Conservation (phyloP, 2,797 vertebrate species). For the Ctenosaura bakeri region DNA sequence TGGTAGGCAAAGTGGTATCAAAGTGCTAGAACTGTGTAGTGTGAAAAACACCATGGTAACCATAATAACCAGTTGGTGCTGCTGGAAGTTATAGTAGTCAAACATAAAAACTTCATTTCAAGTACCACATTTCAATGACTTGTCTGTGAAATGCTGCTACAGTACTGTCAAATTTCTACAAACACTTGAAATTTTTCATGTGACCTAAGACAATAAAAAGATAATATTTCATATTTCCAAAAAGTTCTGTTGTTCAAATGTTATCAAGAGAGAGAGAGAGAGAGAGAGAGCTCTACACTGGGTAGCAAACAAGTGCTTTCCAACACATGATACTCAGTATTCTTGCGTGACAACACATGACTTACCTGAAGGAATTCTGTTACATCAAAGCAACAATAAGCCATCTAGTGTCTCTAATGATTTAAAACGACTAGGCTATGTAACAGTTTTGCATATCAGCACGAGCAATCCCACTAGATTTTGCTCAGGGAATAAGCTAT, state of each 20-base stretch:
- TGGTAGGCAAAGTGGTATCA: too few relatives aligned
- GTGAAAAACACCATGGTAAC: not conserved
- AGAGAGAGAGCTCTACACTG: not conserved
- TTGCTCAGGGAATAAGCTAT: not conserved
- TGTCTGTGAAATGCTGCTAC: not conserved
- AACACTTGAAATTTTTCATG: not conserved
- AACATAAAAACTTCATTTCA: not conserved
- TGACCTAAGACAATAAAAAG: not conserved
- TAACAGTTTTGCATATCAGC: not conserved
- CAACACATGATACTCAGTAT: not conserved
- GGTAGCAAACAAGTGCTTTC: not conserved
- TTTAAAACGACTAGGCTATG: not conserved
- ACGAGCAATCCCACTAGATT: not conserved
- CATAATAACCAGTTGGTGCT: not conserved
- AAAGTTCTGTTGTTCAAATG: not conserved
- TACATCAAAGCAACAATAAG: not conserved
- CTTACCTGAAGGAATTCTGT: not conserved
- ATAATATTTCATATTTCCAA: not conserved
- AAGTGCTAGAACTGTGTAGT: too few relatives aligned
- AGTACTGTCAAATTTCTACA: not conserved
- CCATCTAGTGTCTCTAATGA: not conserved
- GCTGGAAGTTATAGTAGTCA: not conserved
- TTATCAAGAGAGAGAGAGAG: not conserved
- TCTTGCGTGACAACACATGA: not conserved
- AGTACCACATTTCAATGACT: not conserved